phyloP scores from a whole-genome alignment of 1,140 invertebrate genomes.

The Eubasilissa regina region DNA sequence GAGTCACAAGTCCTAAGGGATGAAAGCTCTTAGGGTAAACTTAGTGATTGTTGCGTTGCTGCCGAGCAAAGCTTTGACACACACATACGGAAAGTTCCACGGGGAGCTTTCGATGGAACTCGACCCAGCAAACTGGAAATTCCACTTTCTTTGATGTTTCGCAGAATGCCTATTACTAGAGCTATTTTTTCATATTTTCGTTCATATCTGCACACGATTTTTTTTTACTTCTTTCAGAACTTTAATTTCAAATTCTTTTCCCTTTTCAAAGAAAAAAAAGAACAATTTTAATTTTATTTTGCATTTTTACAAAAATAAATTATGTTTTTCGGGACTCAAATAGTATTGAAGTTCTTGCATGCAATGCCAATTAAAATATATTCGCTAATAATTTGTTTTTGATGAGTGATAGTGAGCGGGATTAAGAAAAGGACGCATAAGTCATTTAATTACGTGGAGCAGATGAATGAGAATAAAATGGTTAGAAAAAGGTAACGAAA shows the following conservation, averaged over 20 bases:
- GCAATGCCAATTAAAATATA: too few relatives aligned
- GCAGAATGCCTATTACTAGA: constrained; percentile 27
- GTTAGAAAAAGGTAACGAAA: too few relatives aligned
- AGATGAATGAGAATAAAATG: too few relatives aligned
- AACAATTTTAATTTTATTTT: too few relatives aligned
- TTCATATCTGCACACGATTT: constrained; percentile 10
- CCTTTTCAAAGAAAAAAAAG: background rate
- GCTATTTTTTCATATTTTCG: constrained; percentile 25
- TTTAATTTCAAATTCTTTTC: constrained; percentile 13
- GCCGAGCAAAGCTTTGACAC: constrained; percentile 18
- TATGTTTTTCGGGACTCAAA: too few relatives aligned
- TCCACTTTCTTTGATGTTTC: constrained; percentile 31
- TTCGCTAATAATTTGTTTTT: too few relatives aligned
- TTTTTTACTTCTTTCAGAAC: background rate
- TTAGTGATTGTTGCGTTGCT: constrained; percentile 34
- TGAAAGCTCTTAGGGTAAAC: constrained; percentile 21
- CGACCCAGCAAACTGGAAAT: background rate
- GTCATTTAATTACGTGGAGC: too few relatives aligned
- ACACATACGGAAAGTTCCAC: constrained; percentile 20
- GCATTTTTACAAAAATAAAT: too few relatives aligned
- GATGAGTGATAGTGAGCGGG: too few relatives aligned
- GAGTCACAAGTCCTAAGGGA: constrained; percentile 21
- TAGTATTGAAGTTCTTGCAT: too few relatives aligned
- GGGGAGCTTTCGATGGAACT: constrained; percentile 5
- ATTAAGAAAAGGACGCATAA: too few relatives aligned